Percentiles rank a stretch among this genome's conserved stretches.
Evolutionary conservation across 2,113 vertebrate genomes (phyloP).

Genomic region (Nipponia nippon): DNA sequence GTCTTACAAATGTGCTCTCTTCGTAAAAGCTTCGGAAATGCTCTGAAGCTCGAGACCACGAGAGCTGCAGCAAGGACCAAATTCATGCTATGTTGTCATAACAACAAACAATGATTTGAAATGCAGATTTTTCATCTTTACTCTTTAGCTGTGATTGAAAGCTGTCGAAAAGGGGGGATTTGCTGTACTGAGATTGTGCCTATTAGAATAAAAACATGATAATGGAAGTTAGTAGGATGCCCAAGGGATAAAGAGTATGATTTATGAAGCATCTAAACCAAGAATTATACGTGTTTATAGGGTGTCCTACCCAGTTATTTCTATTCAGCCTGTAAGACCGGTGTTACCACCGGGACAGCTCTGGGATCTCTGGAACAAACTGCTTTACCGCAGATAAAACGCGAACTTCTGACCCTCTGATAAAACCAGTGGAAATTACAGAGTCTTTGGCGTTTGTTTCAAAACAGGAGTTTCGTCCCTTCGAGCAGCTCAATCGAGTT

Average conservation of each 20-base stretch:
- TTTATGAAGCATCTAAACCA: conserved; percentile 28
- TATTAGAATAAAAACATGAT: conserved; percentile 43
- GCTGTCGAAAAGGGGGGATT: conserved; percentile 40
- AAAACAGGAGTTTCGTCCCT: neutral
- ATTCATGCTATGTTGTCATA: conserved; percentile 72
- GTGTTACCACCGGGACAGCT: neutral
- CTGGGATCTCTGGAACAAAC: neutral
- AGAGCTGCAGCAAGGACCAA: neutral
- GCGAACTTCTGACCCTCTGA: rapidly evolving
- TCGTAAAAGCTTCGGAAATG: neutral
- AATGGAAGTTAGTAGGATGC: conserved; percentile 45
- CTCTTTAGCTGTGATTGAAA: conserved; percentile 37
- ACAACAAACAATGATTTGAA: conserved; percentile 74
- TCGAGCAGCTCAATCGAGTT: neutral
- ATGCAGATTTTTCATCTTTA: conserved; percentile 69
- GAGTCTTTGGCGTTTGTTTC: neutral
- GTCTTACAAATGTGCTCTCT: neutral
- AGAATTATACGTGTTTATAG: conserved; percentile 7
- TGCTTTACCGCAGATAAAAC: neutral
- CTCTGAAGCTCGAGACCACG: conserved; percentile 6
- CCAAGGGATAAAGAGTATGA: conserved; percentile 31
- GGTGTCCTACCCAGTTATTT: neutral
- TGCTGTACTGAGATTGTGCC: conserved; percentile 16
- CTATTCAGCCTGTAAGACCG: neutral
- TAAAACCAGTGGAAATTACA: neutral